Base-by-base conservation (phyloP, 2,113 vertebrate genomes). In the Prionailurus bengalensis region DNA sequence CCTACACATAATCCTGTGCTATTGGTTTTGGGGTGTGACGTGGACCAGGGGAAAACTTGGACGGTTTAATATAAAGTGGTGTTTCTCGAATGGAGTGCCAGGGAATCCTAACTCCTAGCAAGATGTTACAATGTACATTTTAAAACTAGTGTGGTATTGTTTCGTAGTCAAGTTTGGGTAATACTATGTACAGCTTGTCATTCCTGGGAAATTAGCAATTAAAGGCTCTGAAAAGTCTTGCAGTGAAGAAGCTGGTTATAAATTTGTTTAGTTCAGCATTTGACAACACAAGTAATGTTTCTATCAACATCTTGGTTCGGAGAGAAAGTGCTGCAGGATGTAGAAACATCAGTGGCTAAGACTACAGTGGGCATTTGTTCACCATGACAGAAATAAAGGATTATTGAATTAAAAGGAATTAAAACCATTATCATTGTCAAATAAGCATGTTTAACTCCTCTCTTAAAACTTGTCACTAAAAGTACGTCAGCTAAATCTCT, bases 381-480 rank as follows among this genome's bases (percentile, higher is more conserved):
- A 9, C 36, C 61, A 61, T 3, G n/a, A n/a, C 73, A 86, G 31
- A 70, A 81, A 42, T 21, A 82, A 92, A 68, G 29, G 23, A 68
- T 36, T 82, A 55, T 0, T 89, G 83, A 92, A 58, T 14, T 58
- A 31, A 94, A 63, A 68, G 42, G 21, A 83, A 87, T 36, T 27
- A 48, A 88, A 95, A 3, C 7, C 10, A 93, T 5, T 58, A 51
- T 92, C 84, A 88, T 33, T 42, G 42, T 48, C 92, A 92, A 84
- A 82, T 82, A 42, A 78, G 11, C 27, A 33, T 0, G 1, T 78
- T 82, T 90, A 94, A 78, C 76, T 78, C 63, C 42, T 87, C 68
- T 71, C 91, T 68, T 53, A 87, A 96, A 92, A 80, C 12, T 5
- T 55, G 39, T 63, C 73, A 82, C 81, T 90, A 87, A 89, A 83